phyloP scores from a whole-genome alignment of 1,140 invertebrate genomes.

The Drosophila biarmipes region DNA sequence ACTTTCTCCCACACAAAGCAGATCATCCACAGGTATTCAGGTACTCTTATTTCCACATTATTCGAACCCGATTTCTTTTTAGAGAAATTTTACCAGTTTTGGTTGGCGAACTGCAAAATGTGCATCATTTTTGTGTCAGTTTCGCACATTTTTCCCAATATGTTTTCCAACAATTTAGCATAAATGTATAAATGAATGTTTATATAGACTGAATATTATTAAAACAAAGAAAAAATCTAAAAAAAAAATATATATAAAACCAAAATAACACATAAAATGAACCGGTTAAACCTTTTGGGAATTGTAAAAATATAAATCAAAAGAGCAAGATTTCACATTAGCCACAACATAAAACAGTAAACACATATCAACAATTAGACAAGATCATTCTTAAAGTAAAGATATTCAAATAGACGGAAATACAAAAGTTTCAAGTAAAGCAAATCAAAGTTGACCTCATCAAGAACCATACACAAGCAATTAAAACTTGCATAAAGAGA shows the following conservation, averaged over 20 bases:
- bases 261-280: conserved; percentile 40
- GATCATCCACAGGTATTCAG: conserved; percentile 14
- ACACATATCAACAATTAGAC: conserved; percentile 71
- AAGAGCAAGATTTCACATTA: conserved; percentile 50
- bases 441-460: conserved; percentile 77
- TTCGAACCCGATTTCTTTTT: conserved; percentile 37
- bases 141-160: conserved; percentile 26
- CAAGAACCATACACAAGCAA: conserved; percentile 45
- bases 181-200: conserved; percentile 81
- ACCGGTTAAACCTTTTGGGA: conserved; percentile 31
- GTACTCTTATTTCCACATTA: conserved; percentile 18
- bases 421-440: conserved; percentile 39
- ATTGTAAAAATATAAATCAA: conserved; percentile 50
- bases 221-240: conserved; percentile 60
- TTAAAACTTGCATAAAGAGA: conserved; percentile 43
- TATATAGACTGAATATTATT: conserved; percentile 84
- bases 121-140: conserved; percentile 42
- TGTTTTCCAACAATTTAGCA: conserved; percentile 59
- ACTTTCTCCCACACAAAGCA: conserved; percentile 16
- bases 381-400: conserved; percentile 40
- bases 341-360: conserved; percentile 61
- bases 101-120: conserved; percentile 63
- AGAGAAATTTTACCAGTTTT: conserved; percentile 51
- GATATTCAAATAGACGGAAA: conserved; percentile 43
- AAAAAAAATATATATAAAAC: conserved; percentile 20